Base-by-base conservation (phyloP, 1,140 invertebrate genomes). In the Leptinotarsa lineolata region DNA sequence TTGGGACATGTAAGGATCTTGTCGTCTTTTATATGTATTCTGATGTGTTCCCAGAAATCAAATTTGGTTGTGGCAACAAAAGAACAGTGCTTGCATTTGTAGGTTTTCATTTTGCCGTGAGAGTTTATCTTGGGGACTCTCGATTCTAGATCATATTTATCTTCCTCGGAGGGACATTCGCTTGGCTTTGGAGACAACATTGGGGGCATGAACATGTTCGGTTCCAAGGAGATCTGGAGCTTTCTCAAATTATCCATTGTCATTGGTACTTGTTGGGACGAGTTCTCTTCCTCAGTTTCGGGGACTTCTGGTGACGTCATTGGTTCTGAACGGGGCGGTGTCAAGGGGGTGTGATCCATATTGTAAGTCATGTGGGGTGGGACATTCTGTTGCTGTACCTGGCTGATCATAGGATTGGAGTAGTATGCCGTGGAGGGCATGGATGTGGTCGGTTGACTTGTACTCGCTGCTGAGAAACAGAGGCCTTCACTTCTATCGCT, bases 11-110 rank as follows among this genome's bases (percentile, higher is more conserved):
- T 91, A 2, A 99, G 86, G 71, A 97, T 87, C 82, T 97, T 98
- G 72, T 99, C 97, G 0, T 90, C 89, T 77, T 96, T 96, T 74
- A 99, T 98, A 85, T 99, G 98, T 6, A 86, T 86, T 59, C 91
- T 90, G n/a, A 89, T 90, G 84, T 99, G 98, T 13, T 92, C 89
- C 97, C 97, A 99, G 78, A 95, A 98, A 59, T 95, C 95, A 2
- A 92, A 85, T 86, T 99, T 99, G 1, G 94, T 97, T 2, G 92
- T 89, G 0, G 94, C 90, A 0, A 93, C 88, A 77, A 92, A 93
- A 18, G 91, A 89, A 82, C 97, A 99, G 64, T 97, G 94, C 81
- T 98, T 98, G 86, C 97, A 99, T 79, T 92, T 91, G 83, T 94
- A 95, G 0, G 91, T 92, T 85, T 97, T 97, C 1, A 94, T 88